Base-by-base conservation (phyloP, 2,113 vertebrate species). In the Hyla sarda region DNA sequence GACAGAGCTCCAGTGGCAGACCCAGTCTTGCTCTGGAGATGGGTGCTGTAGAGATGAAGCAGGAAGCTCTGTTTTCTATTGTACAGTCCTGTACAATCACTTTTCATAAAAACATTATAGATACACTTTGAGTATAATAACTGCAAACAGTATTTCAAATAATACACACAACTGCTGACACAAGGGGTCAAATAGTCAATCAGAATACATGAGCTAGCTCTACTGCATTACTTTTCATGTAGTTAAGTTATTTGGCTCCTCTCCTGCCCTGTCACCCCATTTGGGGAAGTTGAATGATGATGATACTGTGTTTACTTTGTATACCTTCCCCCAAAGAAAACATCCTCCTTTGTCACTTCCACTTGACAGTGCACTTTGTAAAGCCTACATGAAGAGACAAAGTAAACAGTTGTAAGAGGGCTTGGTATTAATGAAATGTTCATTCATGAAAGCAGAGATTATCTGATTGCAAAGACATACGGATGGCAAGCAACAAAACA, bases 261-360 rank as follows among this genome's bases (percentile, higher is more conserved):
- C 37, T 73, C 71, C 71, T 73, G 71, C 25, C 71, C 37, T 73
- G 71, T 73, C 71, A 73, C 37, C 37, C 37, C 71, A 45, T 45
- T 73, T 73, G 71, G 32, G 71, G 37, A 73, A 73, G 19, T 45
- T 73, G 71, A 73, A 73, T 73, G 71, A 73, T 73, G 71, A 45
- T 73, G 10, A 41, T 73, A 45, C 37, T n/a, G 19, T 45, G 71
- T 73, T 73, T 73, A 73, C 71, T 73, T 73, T 73, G 71, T 45
- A 45, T 73, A 73, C 37, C 71, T n/a, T 45, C 71, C 37, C 34
- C 71, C 71, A 73, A 73, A 73, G 71, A 73, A 45, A 73, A 73
- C 71, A 73, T 73, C 71, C 71, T 45, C 71, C 37, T 73, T 73
- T 73, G 37, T 73, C 71, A 73, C 71, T 73, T 73, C 71, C 71